These are phyloP conservation scores for Heliothis peltigera DNA, from an alignment of 2,888 invertebrate species.

Conservation along the genomic window DNA sequence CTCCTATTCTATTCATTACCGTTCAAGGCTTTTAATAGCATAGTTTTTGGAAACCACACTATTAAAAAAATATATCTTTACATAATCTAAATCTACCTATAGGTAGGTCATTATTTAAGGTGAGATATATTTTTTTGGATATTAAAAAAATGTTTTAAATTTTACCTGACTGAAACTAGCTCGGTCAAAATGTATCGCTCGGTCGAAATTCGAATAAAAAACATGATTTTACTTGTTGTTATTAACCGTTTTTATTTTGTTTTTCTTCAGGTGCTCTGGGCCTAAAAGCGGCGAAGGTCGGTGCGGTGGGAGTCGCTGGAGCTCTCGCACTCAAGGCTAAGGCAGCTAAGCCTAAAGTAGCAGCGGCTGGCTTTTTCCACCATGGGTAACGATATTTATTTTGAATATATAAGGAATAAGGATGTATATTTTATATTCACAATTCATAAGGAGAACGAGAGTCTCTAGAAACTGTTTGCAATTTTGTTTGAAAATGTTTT, in stretches of 20 bases:
- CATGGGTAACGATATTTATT: conserved; percentile 54
- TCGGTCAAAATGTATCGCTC: not conserved
- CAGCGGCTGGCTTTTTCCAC: conserved; percentile 32
- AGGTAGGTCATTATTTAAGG: too few relatives aligned
- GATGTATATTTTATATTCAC: not conserved
- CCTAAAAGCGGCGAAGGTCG: conserved; percentile 83
- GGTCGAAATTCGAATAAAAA: not conserved
- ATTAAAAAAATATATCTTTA: too few relatives aligned
- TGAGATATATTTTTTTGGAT: too few relatives aligned
- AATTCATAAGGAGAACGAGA: not conserved
- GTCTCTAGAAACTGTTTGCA: not conserved
- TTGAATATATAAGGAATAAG: not conserved
- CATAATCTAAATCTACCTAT: too few relatives aligned
- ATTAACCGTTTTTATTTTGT: conserved; percentile 11
- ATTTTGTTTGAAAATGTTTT: not conserved
- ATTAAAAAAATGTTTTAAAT: too few relatives aligned
- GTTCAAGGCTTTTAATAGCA: too few relatives aligned
- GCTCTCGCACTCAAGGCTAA: conserved; percentile 82
- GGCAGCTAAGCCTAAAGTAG: conserved; percentile 68
- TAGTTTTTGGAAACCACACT: too few relatives aligned
- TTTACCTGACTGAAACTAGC: too few relatives aligned
- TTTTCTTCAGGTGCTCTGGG: conserved; percentile 74
- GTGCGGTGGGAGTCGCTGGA: conserved; percentile 74
- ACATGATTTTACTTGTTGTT: not conserved
- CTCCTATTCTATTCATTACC: too few relatives aligned